phyloP scores from a whole-genome alignment of 1,140 invertebrate genomes.

The Phocides pigmalion region DNA sequence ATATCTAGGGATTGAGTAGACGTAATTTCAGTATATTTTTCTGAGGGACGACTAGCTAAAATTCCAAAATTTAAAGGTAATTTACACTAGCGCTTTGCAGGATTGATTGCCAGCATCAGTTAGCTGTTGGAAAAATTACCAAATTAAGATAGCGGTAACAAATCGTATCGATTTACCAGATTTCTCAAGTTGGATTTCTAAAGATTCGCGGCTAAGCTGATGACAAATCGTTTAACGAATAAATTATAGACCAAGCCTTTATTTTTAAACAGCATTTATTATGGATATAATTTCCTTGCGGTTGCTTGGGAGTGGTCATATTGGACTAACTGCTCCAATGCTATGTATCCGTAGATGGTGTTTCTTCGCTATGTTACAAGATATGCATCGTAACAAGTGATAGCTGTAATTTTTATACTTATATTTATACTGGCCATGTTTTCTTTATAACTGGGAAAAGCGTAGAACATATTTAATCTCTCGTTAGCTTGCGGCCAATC shows the following conservation, averaged over 20 bases:
- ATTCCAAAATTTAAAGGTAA: constrained; percentile 25
- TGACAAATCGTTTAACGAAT: constrained; percentile 22
- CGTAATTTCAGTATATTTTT: background rate
- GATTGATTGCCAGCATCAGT: constrained; percentile 30
- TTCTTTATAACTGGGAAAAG: too few relatives aligned
- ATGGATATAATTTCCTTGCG: too few relatives aligned
- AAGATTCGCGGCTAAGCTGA: constrained; percentile 18
- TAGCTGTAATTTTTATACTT: too few relatives aligned
- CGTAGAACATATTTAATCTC: too few relatives aligned
- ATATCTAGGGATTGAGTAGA: too few relatives aligned
- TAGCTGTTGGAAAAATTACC: constrained; percentile 28
- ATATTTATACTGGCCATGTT: too few relatives aligned
- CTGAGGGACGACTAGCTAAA: background rate
- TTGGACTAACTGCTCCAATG: too few relatives aligned
- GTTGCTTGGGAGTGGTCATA: too few relatives aligned
- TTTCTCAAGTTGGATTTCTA: constrained; percentile 11
- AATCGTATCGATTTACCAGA: constrained; percentile 33
- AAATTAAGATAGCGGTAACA: constrained; percentile 35
- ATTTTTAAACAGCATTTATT: background rate
- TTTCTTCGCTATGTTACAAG: too few relatives aligned
- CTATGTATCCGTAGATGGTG: too few relatives aligned
- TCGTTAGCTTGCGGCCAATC: too few relatives aligned
- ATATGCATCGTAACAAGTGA: too few relatives aligned
- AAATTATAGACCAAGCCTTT: background rate
- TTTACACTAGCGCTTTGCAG: constrained; percentile 26